Evolutionary conservation across 2,113 vertebrate species (phyloP).

Genomic region (Odocoileus hemionus): DNA sequence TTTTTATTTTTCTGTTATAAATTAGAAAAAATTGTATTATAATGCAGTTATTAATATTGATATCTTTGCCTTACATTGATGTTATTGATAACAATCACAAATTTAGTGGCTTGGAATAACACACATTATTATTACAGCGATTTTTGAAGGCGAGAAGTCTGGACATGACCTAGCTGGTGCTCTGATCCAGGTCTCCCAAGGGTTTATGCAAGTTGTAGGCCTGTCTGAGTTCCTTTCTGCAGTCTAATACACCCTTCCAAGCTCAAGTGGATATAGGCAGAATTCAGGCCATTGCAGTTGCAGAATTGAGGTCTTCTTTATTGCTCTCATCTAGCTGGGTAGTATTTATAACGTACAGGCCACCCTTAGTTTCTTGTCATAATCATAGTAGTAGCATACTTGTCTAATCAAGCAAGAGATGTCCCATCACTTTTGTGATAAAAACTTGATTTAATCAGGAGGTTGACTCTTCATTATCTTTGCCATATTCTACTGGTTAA

Average conservation of each 20-base stretch:
- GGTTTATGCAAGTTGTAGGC: fast-evolving
- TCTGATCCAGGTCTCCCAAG: not conserved
- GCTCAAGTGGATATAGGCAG: fast-evolving
- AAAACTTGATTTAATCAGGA: no score
- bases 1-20: not conserved
- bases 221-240: not conserved
- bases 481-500: not conserved
- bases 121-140: not conserved
- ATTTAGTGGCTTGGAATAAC: not conserved
- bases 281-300: not conserved
- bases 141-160: not conserved
- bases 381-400: fast-evolving
- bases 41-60: not conserved
- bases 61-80: not conserved
- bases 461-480: not conserved
- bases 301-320: fast-evolving
- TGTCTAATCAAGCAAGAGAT: not conserved
- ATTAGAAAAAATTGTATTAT: not conserved
- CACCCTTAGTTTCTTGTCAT: fast-evolving
- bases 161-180: no score
- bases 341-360: not conserved
- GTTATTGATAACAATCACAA: not conserved
- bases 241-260: not conserved
- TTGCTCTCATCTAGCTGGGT: fast-evolving
- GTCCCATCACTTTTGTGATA: not conserved